Evolutionary conservation across 2,888 invertebrate genomes (phyloP).

Genomic region (Acleris cristana): DNA sequence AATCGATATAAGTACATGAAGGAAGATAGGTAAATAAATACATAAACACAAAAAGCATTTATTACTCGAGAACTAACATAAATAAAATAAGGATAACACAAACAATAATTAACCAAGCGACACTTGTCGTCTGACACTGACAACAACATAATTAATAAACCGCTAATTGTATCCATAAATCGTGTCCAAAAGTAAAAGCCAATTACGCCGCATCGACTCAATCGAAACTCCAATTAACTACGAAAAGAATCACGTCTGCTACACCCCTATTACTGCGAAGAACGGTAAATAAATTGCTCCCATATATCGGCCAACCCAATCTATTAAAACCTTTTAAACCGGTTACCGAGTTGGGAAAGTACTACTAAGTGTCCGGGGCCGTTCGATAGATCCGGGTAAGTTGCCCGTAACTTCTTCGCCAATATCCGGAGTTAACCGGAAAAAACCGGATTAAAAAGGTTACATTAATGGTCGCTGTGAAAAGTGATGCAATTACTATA

Average conservation of each 20-base stretch:
- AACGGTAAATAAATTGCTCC: slow-evolving; percentile 35
- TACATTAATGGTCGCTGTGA: slow-evolving; percentile 35
- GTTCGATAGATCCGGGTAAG: slow-evolving; percentile 36
- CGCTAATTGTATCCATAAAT: slow-evolving; percentile 34
- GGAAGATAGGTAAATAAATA: too few relatives aligned
- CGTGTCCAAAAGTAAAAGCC: slow-evolving; percentile 27
- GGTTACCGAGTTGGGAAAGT: slow-evolving; percentile 34
- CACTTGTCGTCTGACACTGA: slow-evolving; percentile 8
- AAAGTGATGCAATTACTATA: slow-evolving; percentile 38
- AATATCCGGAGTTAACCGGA: slow-evolving; percentile 37
- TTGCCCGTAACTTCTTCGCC: slow-evolving; percentile 35
- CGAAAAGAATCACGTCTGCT: slow-evolving; percentile 32
- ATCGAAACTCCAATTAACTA: slow-evolving; percentile 37
- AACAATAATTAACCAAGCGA: background rate
- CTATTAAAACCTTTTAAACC: slow-evolving; percentile 39
- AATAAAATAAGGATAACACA: background rate
- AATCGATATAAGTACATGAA: too few relatives aligned
- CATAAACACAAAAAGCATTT: too few relatives aligned
- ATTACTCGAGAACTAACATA: too few relatives aligned
- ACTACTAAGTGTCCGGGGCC: slow-evolving; percentile 34
- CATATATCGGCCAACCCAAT: slow-evolving; percentile 36
- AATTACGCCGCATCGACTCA: slow-evolving; percentile 34
- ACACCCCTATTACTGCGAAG: slow-evolving; percentile 27
- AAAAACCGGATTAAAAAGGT: slow-evolving; percentile 38
- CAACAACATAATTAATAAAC: slow-evolving; percentile 26